These are phyloP conservation scores for Drosophila subpulchrella DNA, from an alignment of 1,140 invertebrate genomes.

Conservation along the genomic window DNA sequence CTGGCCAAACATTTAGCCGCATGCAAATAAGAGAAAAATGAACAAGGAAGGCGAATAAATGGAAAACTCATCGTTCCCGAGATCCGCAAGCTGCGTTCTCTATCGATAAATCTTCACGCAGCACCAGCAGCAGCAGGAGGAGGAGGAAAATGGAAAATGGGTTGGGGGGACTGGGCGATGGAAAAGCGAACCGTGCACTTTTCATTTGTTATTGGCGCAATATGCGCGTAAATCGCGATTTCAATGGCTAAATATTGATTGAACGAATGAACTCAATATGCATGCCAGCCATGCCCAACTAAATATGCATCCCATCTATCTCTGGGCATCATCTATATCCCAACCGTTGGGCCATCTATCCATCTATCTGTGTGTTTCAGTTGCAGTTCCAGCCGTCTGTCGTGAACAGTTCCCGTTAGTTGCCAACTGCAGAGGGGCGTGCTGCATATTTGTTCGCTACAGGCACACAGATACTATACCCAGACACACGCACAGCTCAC, in stretches of 20 bases:
- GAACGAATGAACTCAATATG: conserved; percentile 81
- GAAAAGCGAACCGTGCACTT: conserved; percentile 58
- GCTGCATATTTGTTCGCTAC: conserved; percentile 57
- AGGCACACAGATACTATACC: conserved; percentile 12
- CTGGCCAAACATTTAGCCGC: conserved; percentile 22
- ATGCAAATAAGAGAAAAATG: conserved; percentile 20
- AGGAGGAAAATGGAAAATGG: conserved; percentile 6
- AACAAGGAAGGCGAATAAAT: conserved; percentile 45
- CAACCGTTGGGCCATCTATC: conserved; percentile 33
- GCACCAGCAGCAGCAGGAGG: conserved; percentile 1
- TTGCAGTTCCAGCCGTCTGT: conserved; percentile 27
- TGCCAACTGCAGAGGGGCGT: conserved; percentile 61
- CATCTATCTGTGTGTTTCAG: conserved; percentile 32
- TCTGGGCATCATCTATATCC: conserved; percentile 45
- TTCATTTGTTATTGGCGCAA: conserved; percentile 80
- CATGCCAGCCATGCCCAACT: conserved; percentile 36
- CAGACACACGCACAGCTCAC: not conserved
- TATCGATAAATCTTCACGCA: conserved; percentile 65
- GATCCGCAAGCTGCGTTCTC: conserved; percentile 57
- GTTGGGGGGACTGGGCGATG: not conserved
- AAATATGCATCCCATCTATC: conserved; percentile 51
- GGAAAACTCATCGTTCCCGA: conserved; percentile 45
- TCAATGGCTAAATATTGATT: conserved; percentile 81
- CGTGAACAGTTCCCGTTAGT: conserved; percentile 56
- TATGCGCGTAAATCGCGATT: conserved; percentile 81